phyloP scores from a whole-genome alignment of 2,888 invertebrate genomes.

The Nymphalis urticae region DNA sequence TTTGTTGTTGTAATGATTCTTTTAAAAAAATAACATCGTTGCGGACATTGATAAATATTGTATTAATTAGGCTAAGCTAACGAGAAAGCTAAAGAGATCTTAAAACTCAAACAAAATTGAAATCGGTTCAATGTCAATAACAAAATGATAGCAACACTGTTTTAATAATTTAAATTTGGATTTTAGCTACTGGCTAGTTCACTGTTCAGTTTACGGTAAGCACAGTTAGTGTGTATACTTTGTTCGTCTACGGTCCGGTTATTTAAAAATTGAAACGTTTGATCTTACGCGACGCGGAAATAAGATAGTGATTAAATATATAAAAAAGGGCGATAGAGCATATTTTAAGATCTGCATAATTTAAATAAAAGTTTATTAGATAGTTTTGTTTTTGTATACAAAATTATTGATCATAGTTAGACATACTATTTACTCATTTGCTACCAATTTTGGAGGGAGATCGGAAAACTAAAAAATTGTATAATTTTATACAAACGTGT shows the following conservation, averaged over 20 bases:
- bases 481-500: background rate
- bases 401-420: background rate
- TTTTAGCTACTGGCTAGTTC: too few species aligned
- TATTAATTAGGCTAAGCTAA: too few species aligned
- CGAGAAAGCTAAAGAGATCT: too few species aligned
- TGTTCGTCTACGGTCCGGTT: background rate
- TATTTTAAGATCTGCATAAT: too few species aligned
- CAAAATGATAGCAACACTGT: background rate
- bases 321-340: background rate
- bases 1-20: too few species aligned
- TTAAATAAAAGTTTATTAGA: too few species aligned
- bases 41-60: too few species aligned
- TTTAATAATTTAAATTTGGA: background rate
- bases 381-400: background rate
- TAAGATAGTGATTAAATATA: background rate
- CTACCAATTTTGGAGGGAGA: conserved; percentile 2
- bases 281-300: conserved; percentile 8
- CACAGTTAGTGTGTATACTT: background rate
- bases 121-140: background rate
- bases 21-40: too few species aligned
- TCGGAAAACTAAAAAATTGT: conserved; percentile 1
- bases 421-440: background rate
- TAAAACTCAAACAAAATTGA: background rate
- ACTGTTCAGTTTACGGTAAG: background rate
- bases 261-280: background rate